These are phyloP conservation scores for Deladenus siricidicola DNA, from an alignment of 2,888 invertebrate genomes.

Conservation along the genomic window DNA sequence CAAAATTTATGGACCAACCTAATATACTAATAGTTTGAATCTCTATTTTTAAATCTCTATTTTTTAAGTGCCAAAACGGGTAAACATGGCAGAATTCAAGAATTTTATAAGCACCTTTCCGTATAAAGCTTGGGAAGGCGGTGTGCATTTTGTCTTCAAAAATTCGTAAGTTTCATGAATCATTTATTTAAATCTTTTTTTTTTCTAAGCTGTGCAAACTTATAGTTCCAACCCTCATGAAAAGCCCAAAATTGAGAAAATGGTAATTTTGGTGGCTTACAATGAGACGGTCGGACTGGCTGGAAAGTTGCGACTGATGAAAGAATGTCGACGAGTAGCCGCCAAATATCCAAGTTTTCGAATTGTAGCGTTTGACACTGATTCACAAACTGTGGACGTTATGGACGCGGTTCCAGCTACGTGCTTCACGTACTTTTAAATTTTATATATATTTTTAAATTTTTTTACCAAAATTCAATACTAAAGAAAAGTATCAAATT, in stretches of 20 bases:
- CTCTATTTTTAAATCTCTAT: no score
- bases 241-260: constrained; percentile 17
- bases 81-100: constrained; percentile 23
- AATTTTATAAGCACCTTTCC: constrained; percentile 23
- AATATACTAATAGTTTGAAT: no score
- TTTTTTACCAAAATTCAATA: not conserved
- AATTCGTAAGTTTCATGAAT: constrained; percentile 6
- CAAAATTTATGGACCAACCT: no score
- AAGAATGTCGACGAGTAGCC: constrained; percentile 17
- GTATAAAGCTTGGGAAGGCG: constrained; percentile 22
- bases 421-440: constrained; percentile 4
- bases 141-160: constrained; percentile 4
- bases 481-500: not conserved
- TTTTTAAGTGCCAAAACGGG: not conserved
- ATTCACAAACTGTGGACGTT: constrained; percentile 18
- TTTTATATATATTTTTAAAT: not conserved
- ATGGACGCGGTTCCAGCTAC: constrained; percentile 16
- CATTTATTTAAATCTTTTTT: not conserved
- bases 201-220: not conserved
- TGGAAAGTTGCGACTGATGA: constrained; percentile 17
- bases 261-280: constrained; percentile 22
- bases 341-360: constrained; percentile 11
- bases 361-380: constrained; percentile 21
- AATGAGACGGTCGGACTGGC: constrained; percentile 20
- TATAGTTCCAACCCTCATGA: constrained; percentile 9